Evolutionary conservation across 2,888 invertebrate species (phyloP).

Genomic region (Neoitamus cyanurus): DNA sequence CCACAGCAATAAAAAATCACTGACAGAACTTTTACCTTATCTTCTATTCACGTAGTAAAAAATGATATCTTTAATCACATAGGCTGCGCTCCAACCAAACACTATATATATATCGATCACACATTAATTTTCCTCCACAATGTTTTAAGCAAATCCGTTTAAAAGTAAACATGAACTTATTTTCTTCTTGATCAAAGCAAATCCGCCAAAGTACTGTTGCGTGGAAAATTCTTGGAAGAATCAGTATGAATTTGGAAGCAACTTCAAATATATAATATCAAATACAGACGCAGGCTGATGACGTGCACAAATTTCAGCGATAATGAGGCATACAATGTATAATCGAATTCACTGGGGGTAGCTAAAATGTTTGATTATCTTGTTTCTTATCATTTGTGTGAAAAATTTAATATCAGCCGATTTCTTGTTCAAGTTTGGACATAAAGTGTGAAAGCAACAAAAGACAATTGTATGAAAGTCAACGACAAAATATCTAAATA

Average conservation of each 20-base stretch:
- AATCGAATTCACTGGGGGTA: slow-evolving; percentile 24
- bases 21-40: background rate
- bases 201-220: background rate
- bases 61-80: background rate
- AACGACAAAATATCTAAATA: background rate
- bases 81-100: background rate
- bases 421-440: background rate
- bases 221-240: slow-evolving; percentile 2
- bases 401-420: slow-evolving; percentile 9
- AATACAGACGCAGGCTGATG: background rate
- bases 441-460: background rate
- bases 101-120: background rate
- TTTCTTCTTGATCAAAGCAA: background rate
- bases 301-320: background rate
- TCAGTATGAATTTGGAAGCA: background rate
- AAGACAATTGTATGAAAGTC: background rate
- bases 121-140: background rate
- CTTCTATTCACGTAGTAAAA: background rate
- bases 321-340: slow-evolving; percentile 30
- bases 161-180: background rate
- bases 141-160: background rate
- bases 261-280: slow-evolving; percentile 11
- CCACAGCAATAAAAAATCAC: background rate
- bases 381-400: background rate
- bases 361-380: background rate